Base-by-base conservation (phyloP, 2,113 vertebrate species). In the Vicugna pacos region DNA sequence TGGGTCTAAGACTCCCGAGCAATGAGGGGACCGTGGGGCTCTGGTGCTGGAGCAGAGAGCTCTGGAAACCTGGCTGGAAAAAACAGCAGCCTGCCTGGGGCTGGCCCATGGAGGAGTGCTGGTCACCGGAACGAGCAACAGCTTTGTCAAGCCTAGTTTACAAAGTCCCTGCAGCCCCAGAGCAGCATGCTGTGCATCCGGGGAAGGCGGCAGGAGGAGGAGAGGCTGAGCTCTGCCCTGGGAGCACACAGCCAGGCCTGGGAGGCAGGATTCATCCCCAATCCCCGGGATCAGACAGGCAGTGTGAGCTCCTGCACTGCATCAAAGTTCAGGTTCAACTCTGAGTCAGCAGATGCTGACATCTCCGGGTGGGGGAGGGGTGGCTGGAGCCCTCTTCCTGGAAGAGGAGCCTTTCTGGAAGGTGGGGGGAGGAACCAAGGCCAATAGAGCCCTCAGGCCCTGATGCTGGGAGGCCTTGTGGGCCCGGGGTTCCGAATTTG, bases 321-420 rank as follows among this genome's bases (percentile, higher is more conserved):
- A 4, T 67, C 30, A 28, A 82, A 86, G 60, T 60, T 46, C 54
- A 6, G 35, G 38, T 35, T 95, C 52, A 26, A 15, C 54, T 89
- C 30, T 72, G 92, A 95, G 93, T 94, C 91, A 42, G 82, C 38
- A 64, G 24, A 65, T 11, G 1, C 54, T 65, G 52, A 38, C 6
- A 22, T 13, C 69, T 64, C 79, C 52, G 30, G 26, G 5, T 4
- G 32, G 24, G 15, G 26, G 26, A 42, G 15, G n/a, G 62, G n/a
- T 32, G 42, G 56, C 32, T n/a, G 26, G 70, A 81, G n/a, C 65
- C 65, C 14, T 81, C 35, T 88, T 94, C 86, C 81, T 48, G 72
- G 52, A 32, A 91, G 38, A 82, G 17, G 70, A 17, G 52, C 60
- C 32, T 0, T 32, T 73, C 26, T 79, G 90, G 19, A 69, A 83